phyloP scores from a whole-genome alignment of 2,888 invertebrate genomes.

The Drosophila falleni region DNA sequence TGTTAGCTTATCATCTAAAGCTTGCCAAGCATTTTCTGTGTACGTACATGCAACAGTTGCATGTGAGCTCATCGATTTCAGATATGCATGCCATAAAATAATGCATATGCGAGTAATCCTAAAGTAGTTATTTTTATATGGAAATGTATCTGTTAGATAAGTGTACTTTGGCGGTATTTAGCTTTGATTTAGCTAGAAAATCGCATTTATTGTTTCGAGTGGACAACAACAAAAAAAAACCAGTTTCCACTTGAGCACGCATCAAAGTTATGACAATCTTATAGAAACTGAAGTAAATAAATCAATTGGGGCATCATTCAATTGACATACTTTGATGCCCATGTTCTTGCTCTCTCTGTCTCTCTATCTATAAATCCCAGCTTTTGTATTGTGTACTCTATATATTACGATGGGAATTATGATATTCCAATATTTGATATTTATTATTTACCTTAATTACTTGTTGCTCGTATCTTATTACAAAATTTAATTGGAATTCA shows the following conservation, averaged over 20 bases:
- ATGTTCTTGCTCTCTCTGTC: not conserved
- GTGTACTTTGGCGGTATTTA: conserved; percentile 9
- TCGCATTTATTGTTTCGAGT: conserved; percentile 18
- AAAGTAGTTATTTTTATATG: conserved; percentile 2
- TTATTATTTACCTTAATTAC: conserved; percentile 3
- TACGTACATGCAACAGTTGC: conserved; percentile 32
- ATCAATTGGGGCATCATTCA: conserved; percentile 59
- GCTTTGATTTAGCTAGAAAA: conserved; percentile 33
- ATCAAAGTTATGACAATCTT: conserved; percentile 39
- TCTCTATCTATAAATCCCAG: conserved; percentile 4
- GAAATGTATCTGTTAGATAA: conserved; percentile 14
- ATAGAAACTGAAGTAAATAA: conserved; percentile 42
- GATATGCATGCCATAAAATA: conserved; percentile 15
- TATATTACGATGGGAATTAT: conserved; percentile 8
- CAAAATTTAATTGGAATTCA: conserved; percentile 9
- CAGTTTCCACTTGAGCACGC: conserved; percentile 36
- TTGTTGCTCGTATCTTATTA: conserved; percentile 1
- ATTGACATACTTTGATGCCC: conserved; percentile 44
- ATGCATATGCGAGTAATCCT: not conserved
- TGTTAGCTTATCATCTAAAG: conserved; percentile 39
- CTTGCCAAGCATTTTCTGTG: conserved; percentile 5
- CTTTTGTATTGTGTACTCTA: not conserved
- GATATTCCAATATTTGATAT: not conserved
- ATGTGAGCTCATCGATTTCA: conserved; percentile 36
- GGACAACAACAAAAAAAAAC: conserved; percentile 19